Base-by-base conservation (phyloP, 2,888 invertebrate genomes). In the Crioceris asparagi region DNA sequence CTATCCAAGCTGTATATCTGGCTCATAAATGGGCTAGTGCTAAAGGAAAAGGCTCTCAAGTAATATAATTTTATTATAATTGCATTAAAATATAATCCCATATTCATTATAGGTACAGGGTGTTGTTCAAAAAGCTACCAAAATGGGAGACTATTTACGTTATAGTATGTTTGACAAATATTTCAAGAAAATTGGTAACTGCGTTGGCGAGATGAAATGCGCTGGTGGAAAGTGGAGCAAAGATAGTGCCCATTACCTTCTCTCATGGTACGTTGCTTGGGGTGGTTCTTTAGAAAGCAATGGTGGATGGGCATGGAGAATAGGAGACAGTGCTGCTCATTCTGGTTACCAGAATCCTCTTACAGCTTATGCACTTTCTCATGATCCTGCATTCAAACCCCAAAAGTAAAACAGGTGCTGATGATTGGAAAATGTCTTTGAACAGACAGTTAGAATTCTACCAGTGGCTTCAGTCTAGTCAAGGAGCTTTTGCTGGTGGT, bases 401-500 rank as follows among this genome's bases (percentile, higher is more conserved):
- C n/a, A 49, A 46, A 36, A 47, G 48, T 33, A 32, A 48, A 8
- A 46, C 48, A 4, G 48, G 50, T 19, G 47, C 45, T 16, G 33
- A 41, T 16, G 52, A 52, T 32, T 52, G 50, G 50, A 32, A 44
- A 35, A 47, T 39, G 15, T 52, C 49, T 7, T 37, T 51, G 19
- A 37, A 43, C 14, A 48, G 49, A 32, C 52, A 52, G 38, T 30
- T 52, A 23, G 52, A 52, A 38, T 42, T 52, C 31, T 52, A 52
- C 46, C 25, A 45, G 29, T 52, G 34, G 43, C 35, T 52, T 16
- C 51, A 52, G 38, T 44, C 49, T n/a, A 2, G 36, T 2, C 47
- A 52, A 41, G 52, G 52, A 30, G 52, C 52, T 3, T 51, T 52
- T 36, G 50, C 49, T 30, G 52, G 52, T 23, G 52, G 52, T 17